Base-by-base conservation (phyloP, 2,888 invertebrate genomes). In the Molorchus minor region DNA sequence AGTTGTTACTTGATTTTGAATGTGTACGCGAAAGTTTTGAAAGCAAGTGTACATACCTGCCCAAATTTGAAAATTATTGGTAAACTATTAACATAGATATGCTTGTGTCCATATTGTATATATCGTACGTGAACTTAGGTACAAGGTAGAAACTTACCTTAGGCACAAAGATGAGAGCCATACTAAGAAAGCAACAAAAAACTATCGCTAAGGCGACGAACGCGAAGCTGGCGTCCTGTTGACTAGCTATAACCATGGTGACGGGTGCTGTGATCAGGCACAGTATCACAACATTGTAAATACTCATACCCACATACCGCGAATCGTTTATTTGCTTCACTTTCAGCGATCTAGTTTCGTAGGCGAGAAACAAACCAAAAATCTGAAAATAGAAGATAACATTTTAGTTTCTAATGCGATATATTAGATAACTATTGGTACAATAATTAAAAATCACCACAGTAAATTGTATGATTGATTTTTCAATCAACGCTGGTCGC, bases 251-350 rank as follows among this genome's bases (percentile, higher is more conserved):
- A 68, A 99, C 96, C 84, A 98, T 88, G 38, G 96, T 94, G 57
- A 99, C 98, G 0, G 99, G 98, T 15, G 96, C 98, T 5, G 98
- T 98, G 80, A 99, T 98, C 73, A 98, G 85, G 80, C 98, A 98
- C 52, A 99, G 85, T 35, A 99, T 96, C 65, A 98, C 98, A 70
- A 99, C 98, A 81, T 99, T 99, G 86, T 99, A 99, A 79, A 99
- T 98, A 77, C 97, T 95, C 95, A 99, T 96, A 68, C 97, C 98
- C 19, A 99, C 98, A 80, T 97, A 96, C 74, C 98, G 88, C 0
- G 97, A 96, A 83, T 99, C 99, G 82, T 99, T 99, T 77, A 99
- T 95, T 82, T 96, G 95, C 69, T 93, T 91, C 56, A 98, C 91
- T 84, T 98, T 99, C 67, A 99, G 92, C 65, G 96, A 97, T 53